phyloP scores from a whole-genome alignment of 2,113 vertebrate genomes.

The Microcebus griseorufus region DNA sequence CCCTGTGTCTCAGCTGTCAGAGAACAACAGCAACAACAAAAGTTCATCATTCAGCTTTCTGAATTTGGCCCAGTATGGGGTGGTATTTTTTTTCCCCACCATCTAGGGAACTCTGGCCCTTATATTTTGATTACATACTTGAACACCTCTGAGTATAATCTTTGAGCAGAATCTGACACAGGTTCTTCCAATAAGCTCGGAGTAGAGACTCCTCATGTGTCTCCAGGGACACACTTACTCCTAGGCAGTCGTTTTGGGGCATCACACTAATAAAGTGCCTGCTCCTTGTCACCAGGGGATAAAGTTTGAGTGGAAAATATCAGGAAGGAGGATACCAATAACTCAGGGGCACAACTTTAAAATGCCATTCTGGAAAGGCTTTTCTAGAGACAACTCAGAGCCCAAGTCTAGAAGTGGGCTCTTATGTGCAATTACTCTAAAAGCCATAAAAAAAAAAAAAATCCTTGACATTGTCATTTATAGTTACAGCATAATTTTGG shows the following conservation, averaged over 20 bases:
- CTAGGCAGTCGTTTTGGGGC: conserved; percentile 49
- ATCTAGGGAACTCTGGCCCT: not conserved
- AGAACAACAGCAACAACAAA: not conserved
- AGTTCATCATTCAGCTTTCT: conserved; percentile 7
- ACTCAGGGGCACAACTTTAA: conserved; percentile 75
- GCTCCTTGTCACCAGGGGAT: conserved; percentile 58
- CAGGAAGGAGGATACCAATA: conserved; percentile 62
- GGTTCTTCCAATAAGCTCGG: conserved; percentile 53
- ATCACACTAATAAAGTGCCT: conserved; percentile 69
- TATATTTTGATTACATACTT: not conserved
- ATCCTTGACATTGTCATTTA: conserved; percentile 74
- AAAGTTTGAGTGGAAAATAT: conserved; percentile 53
- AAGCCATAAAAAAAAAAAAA: conserved; percentile 84
- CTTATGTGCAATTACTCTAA: conserved; percentile 79
- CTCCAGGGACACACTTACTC: conserved; percentile 58
- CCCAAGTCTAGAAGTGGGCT: conserved; percentile 50
- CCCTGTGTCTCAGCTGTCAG: not conserved
- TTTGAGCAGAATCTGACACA: conserved; percentile 36
- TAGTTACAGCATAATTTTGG: conserved; percentile 73
- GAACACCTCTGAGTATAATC: conserved; percentile 16
- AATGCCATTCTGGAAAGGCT: conserved; percentile 64
- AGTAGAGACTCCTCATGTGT: conserved; percentile 52
- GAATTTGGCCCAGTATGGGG: not conserved
- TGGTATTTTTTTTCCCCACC: not conserved
- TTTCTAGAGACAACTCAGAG: conserved; percentile 64